Base-by-base conservation (phyloP, 2,113 vertebrate genomes). In the Ondatra zibethicus region DNA sequence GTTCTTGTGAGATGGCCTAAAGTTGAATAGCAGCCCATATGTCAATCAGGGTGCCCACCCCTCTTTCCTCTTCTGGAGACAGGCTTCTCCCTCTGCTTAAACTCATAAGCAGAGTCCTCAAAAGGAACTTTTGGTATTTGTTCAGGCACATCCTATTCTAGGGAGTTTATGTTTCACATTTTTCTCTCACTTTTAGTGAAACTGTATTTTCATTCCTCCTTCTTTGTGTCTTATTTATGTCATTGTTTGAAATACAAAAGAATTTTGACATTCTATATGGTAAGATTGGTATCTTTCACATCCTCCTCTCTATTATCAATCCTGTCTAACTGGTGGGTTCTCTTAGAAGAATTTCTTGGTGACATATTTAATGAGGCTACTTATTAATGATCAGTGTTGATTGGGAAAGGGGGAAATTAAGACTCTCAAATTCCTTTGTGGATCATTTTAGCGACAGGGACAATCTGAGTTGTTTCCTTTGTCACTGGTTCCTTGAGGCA, bases 371-470 rank as follows among this genome's bases (percentile, higher is more conserved):
- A 87, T 73, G 55, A 92, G 25, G 19, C 0, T 42, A 75, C 86
- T 96, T 87, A 45, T 82, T 93, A 94, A 76, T 91, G 75, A 50
- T 82, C 88, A 94, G 63, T 89, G 65, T 17, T 88, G 90, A 90
- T 4, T 94, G 9, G 19, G 47, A 75, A 93, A 80, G 25, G 29
- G 31, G n/a, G 0, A 76, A 84, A 68, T 84, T 52, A 88, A 94
- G 45, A 84, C 36, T n/a, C 36, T 78, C 61, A 82, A 7, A 92
- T 92, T 80, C 31, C 19, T 52, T 61, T 87, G 36, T 70, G 61
- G 72, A 88, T 95, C 9, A 90, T 84, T 87, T 93, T 78, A 77
- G 66, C 50, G 42, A 89, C 11, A 70, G 47, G 85, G 29, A 92
- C 84, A 81, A 36, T 55, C 45, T 72, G 5, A 72, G 42, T 42